Conservation (phyloP, 2,888 invertebrate genomes). For the Eurytoma californica region DNA sequence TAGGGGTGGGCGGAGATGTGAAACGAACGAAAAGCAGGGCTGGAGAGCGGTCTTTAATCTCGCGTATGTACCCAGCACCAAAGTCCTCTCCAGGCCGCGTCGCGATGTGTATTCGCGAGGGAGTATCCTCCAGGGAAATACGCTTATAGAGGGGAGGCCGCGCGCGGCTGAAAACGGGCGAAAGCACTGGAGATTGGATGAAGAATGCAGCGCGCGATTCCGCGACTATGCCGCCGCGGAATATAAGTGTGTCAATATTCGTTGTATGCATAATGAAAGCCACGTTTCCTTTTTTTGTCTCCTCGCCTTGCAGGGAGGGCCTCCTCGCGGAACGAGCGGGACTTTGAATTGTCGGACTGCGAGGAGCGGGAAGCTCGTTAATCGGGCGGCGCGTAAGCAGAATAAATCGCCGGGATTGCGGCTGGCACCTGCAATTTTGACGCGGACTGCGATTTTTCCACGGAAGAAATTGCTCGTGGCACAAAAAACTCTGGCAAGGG, state of each 20-base stretch:
- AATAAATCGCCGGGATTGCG: slow-evolving; percentile 24
- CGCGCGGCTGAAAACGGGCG: slow-evolving; percentile 28
- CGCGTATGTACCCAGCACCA: slow-evolving; percentile 48
- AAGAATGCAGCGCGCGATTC: slow-evolving; percentile 39
- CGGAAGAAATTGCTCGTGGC: not conserved
- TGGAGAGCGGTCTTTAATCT: slow-evolving; percentile 59
- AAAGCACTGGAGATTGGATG: slow-evolving; percentile 35
- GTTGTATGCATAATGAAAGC: slow-evolving; percentile 36
- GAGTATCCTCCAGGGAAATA: slow-evolving; percentile 59
- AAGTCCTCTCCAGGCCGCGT: slow-evolving; percentile 35
- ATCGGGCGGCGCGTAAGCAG: slow-evolving; percentile 12
- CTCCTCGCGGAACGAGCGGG: slow-evolving; percentile 17
- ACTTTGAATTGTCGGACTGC: slow-evolving; percentile 10
- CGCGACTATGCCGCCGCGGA: slow-evolving; percentile 1
- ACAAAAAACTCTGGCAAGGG: not conserved
- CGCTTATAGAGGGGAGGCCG: slow-evolving; percentile 51
- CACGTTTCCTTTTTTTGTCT: not conserved
- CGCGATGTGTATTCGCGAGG: slow-evolving; percentile 36
- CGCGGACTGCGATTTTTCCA: slow-evolving; percentile 40
- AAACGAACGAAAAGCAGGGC: slow-evolving; percentile 50
- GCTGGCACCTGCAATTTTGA: slow-evolving; percentile 32
- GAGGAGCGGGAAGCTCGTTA: not conserved
- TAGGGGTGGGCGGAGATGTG: not conserved
- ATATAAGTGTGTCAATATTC: slow-evolving; percentile 54
- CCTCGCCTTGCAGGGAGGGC: not conserved